Base-by-base conservation (phyloP, 2,888 invertebrate genomes). In the Mythimna albipuncta region DNA sequence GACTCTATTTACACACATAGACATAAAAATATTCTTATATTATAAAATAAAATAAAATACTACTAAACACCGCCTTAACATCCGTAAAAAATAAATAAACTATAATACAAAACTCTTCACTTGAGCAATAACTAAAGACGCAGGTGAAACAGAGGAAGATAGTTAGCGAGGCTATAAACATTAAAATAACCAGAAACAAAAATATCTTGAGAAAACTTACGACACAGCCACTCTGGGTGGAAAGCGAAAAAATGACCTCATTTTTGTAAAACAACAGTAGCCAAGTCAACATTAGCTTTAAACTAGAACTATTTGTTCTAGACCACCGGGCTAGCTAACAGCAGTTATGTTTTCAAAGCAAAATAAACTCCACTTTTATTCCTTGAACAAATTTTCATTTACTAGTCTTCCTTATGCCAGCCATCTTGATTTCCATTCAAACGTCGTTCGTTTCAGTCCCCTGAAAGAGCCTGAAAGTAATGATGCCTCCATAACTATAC, bases 361-460 rank as follows among this genome's bases (percentile, higher is more conserved):
- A 82, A 82, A 74, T 69, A 82, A 64, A 67, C 44, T 66, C 19
- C 16, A 54, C 32, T 26, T 59, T 72, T 73, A 67, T 77, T 77
- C 58, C 54, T 32, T 32, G 61, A 78, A 52, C 47, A 74, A 69
- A 70, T 66, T 74, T 78, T 70, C 59, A 66, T 79, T 67, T 79
- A 59, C 58, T 67, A 38, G 50, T 67, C 69, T 59, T 58, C 32
- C 64, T 66, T 62, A 32, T 59, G 44, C 44, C 64, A 58, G 64
- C 63, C 65, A 54, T 77, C 70, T 77, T 77, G 71, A 81, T 84
- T 78, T 81, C 82, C 78, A 72, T 84, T 84, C 67, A 75, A 78
- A 70, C 47, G 67, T 61, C 84, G 78, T 81, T 78, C 81, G 69
- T 69, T 78, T 68, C 82, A 63, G 69, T 79, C 38, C 75, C 71